Conservation (phyloP, 2,888 invertebrate genomes). For the Adelphocoris suturalis region DNA sequence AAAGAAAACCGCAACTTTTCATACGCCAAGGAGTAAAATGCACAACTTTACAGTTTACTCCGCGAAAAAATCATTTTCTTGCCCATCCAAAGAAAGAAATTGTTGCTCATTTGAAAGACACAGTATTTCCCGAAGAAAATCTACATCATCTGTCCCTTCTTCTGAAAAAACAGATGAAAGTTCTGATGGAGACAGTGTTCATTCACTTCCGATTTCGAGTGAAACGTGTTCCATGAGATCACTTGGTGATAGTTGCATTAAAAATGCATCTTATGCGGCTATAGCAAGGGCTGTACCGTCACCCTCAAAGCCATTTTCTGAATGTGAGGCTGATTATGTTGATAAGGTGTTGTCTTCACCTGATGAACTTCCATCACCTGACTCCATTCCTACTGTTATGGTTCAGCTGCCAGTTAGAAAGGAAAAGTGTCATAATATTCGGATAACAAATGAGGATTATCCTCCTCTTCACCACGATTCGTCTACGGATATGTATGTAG, state of each 20-base stretch:
- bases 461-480: slow-evolving; percentile 72
- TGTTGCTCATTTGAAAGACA: slow-evolving; percentile 64
- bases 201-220: slow-evolving; percentile 85
- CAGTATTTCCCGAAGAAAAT: slow-evolving; percentile 81
- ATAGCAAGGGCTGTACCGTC: slow-evolving; percentile 83
- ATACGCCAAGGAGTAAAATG: slow-evolving; percentile 47
- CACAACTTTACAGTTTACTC: slow-evolving; percentile 52
- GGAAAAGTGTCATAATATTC: slow-evolving; percentile 56
- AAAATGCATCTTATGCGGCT: slow-evolving; percentile 87
- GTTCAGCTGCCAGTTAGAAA: slow-evolving; percentile 72
- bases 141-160: slow-evolving; percentile 89
- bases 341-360: background rate
- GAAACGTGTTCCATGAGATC: slow-evolving; percentile 74
- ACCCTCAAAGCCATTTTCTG: slow-evolving; percentile 70
- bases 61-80: slow-evolving; percentile 66
- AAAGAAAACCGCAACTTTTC: slow-evolving; percentile 72
- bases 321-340: slow-evolving; percentile 52
- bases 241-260: slow-evolving; percentile 77
- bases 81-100: slow-evolving; percentile 63
- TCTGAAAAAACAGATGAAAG: slow-evolving; percentile 90
- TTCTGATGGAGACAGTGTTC: slow-evolving; percentile 89
- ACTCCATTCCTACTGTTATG: slow-evolving; percentile 72
- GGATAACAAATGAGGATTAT: slow-evolving; percentile 74
- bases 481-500: slow-evolving; percentile 74
- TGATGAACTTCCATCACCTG: slow-evolving; percentile 61